Evolutionary conservation across 2,797 vertebrate genomes (phyloP).

Genomic region (Xenops minutus): DNA sequence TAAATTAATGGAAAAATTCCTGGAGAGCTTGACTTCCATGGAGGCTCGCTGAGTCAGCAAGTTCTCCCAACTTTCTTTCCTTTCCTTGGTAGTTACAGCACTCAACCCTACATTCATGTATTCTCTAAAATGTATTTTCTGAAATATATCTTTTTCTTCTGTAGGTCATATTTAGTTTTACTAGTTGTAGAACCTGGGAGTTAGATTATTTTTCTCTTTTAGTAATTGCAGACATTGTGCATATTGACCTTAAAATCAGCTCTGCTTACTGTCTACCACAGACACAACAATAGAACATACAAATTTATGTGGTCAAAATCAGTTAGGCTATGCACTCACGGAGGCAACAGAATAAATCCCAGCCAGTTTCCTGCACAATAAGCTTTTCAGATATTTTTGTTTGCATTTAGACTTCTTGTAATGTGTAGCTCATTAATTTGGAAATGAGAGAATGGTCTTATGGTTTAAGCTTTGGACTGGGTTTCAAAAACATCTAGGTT

Average conservation of each 20-base stretch:
- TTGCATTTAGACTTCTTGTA: neutral
- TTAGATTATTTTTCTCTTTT: neutral
- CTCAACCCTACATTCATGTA: neutral
- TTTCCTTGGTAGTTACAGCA: neutral
- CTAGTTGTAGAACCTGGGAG: neutral
- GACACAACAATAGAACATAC: neutral
- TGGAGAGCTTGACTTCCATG: neutral
- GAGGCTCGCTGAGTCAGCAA: neutral
- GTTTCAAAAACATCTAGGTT: neutral
- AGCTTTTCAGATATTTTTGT: conserved; percentile 32
- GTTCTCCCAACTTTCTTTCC: neutral
- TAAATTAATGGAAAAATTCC: neutral
- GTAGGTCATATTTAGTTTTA: neutral
- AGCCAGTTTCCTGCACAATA: neutral
- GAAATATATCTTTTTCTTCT: neutral
- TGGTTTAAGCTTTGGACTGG: neutral
- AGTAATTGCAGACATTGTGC: neutral
- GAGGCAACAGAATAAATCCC: neutral
- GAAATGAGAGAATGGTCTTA: neutral
- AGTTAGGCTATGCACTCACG: neutral
- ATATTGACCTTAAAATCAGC: neutral
- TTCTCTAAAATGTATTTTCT: neutral
- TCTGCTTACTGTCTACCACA: neutral
- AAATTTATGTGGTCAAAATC: neutral
- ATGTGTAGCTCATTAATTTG: neutral